These are phyloP conservation scores for Ephialtes manifestator DNA, from an alignment of 2,888 invertebrate genomes.

Conservation along the genomic window DNA sequence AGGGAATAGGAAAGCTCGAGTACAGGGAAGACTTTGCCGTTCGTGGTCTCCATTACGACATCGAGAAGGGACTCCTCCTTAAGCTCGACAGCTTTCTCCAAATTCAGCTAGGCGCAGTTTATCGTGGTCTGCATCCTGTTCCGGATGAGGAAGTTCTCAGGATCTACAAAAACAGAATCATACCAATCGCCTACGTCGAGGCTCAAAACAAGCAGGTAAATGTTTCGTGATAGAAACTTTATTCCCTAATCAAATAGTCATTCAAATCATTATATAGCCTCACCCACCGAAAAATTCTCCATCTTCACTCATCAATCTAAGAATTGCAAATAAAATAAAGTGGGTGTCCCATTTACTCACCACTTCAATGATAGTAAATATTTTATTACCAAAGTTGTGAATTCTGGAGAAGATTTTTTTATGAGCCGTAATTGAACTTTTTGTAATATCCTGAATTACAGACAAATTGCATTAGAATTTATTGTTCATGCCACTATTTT, in stretches of 20 bases:
- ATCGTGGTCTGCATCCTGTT: slow-evolving; percentile 93
- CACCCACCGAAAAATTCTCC: slow-evolving; percentile 7
- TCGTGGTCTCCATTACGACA: slow-evolving; percentile 99
- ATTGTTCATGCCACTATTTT: too few species aligned
- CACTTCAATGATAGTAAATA: neutral
- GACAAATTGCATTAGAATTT: too few species aligned
- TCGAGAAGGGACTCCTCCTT: slow-evolving; percentile 96
- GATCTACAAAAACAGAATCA: slow-evolving; percentile 94
- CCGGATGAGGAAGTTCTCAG: slow-evolving; percentile 94
- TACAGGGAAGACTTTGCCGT: slow-evolving; percentile 98
- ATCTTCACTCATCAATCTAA: neutral
- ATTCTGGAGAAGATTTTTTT: neutral
- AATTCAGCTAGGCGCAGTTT: slow-evolving; percentile 98
- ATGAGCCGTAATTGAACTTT: too few species aligned
- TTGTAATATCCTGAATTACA: too few species aligned
- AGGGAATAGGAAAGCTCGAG: slow-evolving; percentile 92
- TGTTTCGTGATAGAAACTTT: slow-evolving; percentile 56
- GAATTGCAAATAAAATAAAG: neutral
- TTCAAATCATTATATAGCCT: neutral
- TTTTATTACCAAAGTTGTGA: neutral
- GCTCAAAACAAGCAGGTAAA: slow-evolving; percentile 91
- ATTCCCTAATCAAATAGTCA: slow-evolving; percentile 23
- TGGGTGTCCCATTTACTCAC: neutral
- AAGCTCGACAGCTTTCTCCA: slow-evolving; percentile 98
- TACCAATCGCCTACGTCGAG: slow-evolving; percentile 95